phyloP scores from a whole-genome alignment of 37 sponge, comb jelly and placozoan species.

The Spongilla lacustris region DNA sequence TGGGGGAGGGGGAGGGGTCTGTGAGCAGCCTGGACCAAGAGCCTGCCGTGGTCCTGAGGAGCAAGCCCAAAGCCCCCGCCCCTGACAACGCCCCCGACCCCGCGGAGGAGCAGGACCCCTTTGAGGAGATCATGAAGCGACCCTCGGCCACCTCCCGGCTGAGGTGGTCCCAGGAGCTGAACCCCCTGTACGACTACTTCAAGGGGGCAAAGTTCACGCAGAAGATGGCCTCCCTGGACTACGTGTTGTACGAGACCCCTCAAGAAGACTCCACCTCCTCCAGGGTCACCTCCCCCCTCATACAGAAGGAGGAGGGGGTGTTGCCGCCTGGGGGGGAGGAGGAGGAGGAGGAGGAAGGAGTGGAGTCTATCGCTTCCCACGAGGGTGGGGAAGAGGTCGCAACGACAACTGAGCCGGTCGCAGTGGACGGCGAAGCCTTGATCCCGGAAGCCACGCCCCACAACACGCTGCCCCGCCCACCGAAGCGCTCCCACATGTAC shows the following conservation, averaged over 20 bases:
- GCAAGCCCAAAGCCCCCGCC: not conserved
- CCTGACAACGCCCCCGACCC: not conserved
- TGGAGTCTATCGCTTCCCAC: not conserved
- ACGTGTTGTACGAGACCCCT: constrained; percentile 27
- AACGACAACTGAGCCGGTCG: not conserved
- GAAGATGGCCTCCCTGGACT: constrained; percentile 11
- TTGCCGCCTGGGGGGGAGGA: not conserved
- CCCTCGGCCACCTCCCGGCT: constrained; percentile 7
- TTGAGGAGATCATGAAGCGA: constrained; percentile 39
- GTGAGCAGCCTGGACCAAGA: not conserved
- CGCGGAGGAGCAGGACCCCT: constrained; percentile 27
- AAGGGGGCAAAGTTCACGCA: constrained; percentile 56
- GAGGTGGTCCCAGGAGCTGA: constrained; percentile 69
- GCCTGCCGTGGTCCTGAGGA: not conserved
- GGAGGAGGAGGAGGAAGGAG: not conserved
- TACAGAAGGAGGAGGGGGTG: not conserved
- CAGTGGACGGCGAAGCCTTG: not conserved
- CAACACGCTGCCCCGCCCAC: not conserved
- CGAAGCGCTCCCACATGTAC: constrained; percentile 21
- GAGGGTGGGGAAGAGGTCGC: not conserved
- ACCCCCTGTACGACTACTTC: constrained; percentile 68
- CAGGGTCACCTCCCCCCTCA: not conserved
- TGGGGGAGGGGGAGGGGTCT: not conserved
- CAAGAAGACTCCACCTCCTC: constrained; percentile 1
- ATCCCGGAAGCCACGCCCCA: not conserved